Conservation (phyloP, 64 coral and sea anemone species). For the Stichodactyla mertensii region DNA sequence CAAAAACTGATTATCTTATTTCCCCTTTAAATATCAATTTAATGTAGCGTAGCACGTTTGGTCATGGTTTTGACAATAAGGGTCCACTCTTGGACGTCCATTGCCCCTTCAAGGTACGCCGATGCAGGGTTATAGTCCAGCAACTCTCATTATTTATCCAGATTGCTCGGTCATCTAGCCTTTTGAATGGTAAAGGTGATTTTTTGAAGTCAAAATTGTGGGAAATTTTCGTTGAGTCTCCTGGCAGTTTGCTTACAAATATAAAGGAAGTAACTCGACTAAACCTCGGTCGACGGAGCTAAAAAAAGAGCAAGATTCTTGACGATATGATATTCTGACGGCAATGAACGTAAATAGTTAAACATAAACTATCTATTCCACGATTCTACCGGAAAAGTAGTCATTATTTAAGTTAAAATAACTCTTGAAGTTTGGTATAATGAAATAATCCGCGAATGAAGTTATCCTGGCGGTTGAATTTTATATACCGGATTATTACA, state of each 20-base stretch:
- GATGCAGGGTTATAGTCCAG: no score
- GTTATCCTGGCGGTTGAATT: neutral
- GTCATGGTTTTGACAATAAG: no score
- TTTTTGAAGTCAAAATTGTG: neutral
- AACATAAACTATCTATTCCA: neutral
- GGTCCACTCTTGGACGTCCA: no score
- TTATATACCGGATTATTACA: neutral
- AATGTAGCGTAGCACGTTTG: neutral
- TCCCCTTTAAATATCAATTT: neutral
- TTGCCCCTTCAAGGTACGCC: no score
- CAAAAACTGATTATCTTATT: neutral
- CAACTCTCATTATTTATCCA: no score
- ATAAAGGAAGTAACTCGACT: neutral
- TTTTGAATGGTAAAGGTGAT: neutral
- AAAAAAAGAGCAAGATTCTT: neutral
- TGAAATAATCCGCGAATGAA: neutral
- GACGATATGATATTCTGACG: neutral
- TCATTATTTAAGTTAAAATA: neutral
- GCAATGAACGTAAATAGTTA: neutral
- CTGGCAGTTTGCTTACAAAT: neutral
- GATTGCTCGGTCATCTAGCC: no score
- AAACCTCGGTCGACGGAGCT: neutral
- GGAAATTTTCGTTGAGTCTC: neutral
- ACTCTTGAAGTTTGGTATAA: neutral
- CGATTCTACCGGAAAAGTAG: neutral